phyloP scores from a whole-genome alignment of 2,797 vertebrate species.

The Telmatherina bonti region DNA sequence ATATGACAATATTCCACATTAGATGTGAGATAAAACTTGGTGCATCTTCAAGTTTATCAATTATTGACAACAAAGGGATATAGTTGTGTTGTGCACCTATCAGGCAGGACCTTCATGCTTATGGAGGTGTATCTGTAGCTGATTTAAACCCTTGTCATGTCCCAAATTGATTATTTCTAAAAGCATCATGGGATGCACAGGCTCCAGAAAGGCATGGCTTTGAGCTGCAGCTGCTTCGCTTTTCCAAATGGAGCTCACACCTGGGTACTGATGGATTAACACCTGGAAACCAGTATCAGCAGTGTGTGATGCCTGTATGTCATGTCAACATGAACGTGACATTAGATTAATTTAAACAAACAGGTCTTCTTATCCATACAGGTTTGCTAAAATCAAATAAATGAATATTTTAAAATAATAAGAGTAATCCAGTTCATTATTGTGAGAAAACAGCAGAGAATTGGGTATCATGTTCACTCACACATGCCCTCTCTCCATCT shows the following conservation, averaged over 20 bases:
- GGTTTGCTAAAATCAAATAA: not conserved
- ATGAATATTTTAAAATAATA: not conserved
- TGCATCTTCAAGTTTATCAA: not conserved
- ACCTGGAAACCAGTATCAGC: slow-evolving; percentile 53
- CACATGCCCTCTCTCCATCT: not conserved
- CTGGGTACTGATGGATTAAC: slow-evolving; percentile 66
- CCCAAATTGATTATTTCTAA: slow-evolving; percentile 55
- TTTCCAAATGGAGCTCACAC: slow-evolving; percentile 65
- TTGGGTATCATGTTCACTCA: not conserved
- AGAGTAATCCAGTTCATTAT: not conserved
- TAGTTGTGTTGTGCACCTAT: slow-evolving; percentile 39
- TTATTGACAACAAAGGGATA: slow-evolving; percentile 6
- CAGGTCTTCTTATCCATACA: not conserved
- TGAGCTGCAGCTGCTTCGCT: not conserved
- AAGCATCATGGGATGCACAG: slow-evolving; percentile 47
- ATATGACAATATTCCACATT: not conserved
- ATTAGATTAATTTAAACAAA: not conserved
- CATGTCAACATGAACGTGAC: too few relatives aligned
- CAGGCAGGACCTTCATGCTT: slow-evolving; percentile 29
- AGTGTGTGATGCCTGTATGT: not conserved
- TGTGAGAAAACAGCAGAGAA: slow-evolving; percentile 1
- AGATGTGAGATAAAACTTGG: not conserved
- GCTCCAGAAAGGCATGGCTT: not conserved
- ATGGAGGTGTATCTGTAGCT: slow-evolving; percentile 68
- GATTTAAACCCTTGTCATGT: slow-evolving; percentile 63